Evolutionary conservation across 2,113 vertebrate genomes (phyloP), one percentile per base, ranked within the genome.

Genomic region (Morone saxatilis): DNA sequence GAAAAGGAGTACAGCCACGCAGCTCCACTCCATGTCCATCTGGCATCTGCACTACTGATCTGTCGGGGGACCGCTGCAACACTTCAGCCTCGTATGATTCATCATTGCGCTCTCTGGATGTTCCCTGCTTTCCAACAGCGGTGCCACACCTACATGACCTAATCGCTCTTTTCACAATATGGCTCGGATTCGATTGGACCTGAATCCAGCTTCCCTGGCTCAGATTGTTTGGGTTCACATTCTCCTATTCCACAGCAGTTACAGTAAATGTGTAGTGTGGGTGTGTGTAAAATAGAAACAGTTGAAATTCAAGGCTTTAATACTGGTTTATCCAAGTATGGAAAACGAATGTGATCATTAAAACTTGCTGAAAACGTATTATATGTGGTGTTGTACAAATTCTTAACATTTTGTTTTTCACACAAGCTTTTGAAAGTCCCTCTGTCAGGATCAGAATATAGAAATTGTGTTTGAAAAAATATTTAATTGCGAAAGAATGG

Each of bases 61-160:
- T 77, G 50, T 80, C 85, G 1, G 22, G 71, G 84, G 84, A 72
- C 19, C 2, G 13, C 59, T 72, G 75, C 40, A 65, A 25, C 54
- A 38, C 40, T 47, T 76, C 56, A 61, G 51, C 62, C 57, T 74
- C 1, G 5, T 69, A 63, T 86, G 81, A 91, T 68, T 89, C 73
- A 86, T 86, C 57, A 17, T 17, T n/a, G 2, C 2, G 16, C 75
- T 67, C 66, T 65, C 50, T 17, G 38, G 78, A 57, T 67, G 76
- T 75, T 78, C 72, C 50, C 57, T 59, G 61, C 78, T 72, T 76
- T 84, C 76, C 83, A 83, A 5, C 71, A 67, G 65, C 38, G 0
- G 61, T 0, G 71, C 89, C 91, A 77, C 92, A 92, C 91, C 92
- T 88, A 91, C 71, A 92, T 92, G 89, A 94, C 88, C 88, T 91